Evolutionary conservation across 2,113 vertebrate genomes (phyloP).

Genomic region (Sakesphorus luctuosus): DNA sequence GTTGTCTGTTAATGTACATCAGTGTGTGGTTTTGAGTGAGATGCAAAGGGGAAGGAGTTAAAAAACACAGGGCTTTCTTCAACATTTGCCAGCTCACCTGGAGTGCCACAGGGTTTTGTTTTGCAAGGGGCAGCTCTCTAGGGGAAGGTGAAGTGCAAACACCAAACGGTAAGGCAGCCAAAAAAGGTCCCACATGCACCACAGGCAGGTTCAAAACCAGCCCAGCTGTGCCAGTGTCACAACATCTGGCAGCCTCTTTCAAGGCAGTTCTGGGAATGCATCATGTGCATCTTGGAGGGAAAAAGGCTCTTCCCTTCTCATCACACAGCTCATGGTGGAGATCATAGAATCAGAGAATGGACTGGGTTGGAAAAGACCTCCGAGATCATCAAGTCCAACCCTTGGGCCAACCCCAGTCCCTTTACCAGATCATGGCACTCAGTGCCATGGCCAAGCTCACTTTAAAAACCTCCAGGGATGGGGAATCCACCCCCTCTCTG

Average conservation of each 20-base stretch:
- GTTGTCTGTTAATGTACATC: background rate
- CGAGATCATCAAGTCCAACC: no score
- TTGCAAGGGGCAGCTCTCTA: background rate
- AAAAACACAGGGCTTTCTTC: background rate
- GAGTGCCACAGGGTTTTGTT: rapidly evolving
- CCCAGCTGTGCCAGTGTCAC: background rate
- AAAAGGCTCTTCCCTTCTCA: background rate
- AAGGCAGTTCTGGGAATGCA: background rate
- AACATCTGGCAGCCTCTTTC: background rate
- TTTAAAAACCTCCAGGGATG: no score
- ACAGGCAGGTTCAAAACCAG: background rate
- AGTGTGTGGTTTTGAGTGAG: background rate
- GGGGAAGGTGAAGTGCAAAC: background rate
- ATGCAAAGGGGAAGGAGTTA: background rate
- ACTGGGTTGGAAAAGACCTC: no score
- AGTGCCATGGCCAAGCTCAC: no score
- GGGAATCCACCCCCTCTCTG: no score
- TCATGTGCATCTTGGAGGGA: rapidly evolving
- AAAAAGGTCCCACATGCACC: background rate
- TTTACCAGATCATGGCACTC: no score
- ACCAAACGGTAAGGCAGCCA: background rate
- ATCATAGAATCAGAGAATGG: no score
- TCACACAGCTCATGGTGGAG: rapidly evolving
- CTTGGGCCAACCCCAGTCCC: no score
- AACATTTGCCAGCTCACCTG: background rate